phyloP scores from a whole-genome alignment of 2,888 invertebrate genomes.

The Campoplex nolae region DNA sequence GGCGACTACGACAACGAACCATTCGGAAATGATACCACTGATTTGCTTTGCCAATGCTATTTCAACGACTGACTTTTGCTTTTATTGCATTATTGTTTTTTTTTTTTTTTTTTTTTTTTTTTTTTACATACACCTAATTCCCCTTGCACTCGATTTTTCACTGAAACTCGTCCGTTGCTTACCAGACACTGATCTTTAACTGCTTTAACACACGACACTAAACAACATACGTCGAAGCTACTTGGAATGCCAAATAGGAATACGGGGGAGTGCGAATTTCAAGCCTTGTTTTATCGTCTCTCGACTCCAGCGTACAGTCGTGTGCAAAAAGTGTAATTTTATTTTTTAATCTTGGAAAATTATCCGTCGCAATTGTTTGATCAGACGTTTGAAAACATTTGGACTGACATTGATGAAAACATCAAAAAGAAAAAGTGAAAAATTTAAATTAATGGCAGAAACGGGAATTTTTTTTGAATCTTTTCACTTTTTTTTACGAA shows the following conservation, averaged over 20 bases:
- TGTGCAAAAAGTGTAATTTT: conserved; percentile 8
- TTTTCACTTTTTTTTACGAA: neutral
- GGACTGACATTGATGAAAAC: neutral
- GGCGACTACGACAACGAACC: conserved; percentile 33
- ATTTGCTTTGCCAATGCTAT: neutral
- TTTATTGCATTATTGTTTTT: conserved; percentile 1
- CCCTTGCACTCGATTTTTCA: neutral
- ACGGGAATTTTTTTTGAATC: neutral
- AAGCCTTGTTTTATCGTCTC: conserved; percentile 3
- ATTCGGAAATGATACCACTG: conserved; percentile 36
- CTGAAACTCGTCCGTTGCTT: neutral
- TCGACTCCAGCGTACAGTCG: neutral
- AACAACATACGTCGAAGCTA: neutral
- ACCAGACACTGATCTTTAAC: conserved; percentile 4
- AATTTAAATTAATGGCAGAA: neutral
- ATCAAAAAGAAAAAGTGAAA: neutral
- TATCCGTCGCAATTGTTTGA: neutral
- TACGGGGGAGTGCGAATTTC: neutral
- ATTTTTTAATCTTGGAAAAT: neutral
- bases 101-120: neutral
- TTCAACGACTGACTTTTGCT: neutral
- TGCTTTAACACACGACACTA: conserved; percentile 2
- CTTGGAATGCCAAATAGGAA: neutral
- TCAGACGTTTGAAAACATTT: neutral
- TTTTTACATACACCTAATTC: neutral